These are phyloP conservation scores for Porites lutea DNA, from an alignment of 64 coral and sea anemone genomes.

Conservation along the genomic window DNA sequence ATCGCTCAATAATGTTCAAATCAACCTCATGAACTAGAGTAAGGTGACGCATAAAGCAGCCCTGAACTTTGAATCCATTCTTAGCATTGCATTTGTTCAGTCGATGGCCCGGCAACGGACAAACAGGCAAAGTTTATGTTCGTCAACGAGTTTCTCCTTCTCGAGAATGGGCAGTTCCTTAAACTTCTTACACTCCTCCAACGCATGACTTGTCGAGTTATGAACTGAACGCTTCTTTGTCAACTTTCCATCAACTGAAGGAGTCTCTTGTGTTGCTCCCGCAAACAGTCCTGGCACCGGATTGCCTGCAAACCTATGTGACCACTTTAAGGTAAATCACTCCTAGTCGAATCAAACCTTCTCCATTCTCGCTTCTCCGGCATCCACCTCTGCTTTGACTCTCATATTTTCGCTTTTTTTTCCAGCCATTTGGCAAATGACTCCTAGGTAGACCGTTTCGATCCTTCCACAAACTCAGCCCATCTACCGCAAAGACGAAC, in stretches of 20 bases:
- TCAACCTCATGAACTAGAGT: too few relatives aligned
- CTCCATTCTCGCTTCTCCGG: constrained; percentile 2
- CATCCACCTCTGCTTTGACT: neutral
- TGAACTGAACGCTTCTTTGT: neutral
- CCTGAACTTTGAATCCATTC: too few relatives aligned
- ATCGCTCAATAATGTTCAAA: too few relatives aligned
- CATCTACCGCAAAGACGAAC: constrained; percentile 10
- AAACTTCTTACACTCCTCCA: too few relatives aligned
- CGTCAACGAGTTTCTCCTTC: too few relatives aligned
- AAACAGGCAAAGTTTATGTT: too few relatives aligned
- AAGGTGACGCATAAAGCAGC: too few relatives aligned
- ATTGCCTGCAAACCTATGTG: neutral
- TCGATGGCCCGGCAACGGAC: too few relatives aligned
- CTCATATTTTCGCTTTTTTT: neutral
- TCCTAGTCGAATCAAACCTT: neutral
- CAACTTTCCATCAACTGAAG: neutral
- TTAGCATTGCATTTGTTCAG: too few relatives aligned
- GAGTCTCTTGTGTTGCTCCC: neutral
- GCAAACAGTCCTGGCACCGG: neutral
- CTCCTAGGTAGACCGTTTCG: too few relatives aligned
- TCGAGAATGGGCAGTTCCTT: too few relatives aligned
- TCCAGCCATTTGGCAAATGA: neutral
- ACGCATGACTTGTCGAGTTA: neutral
- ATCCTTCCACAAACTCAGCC: neutral
- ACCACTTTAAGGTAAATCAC: neutral